These are phyloP conservation scores for Psephotus haematonotus DNA, from an alignment of 2,113 vertebrate genomes.

Conservation along the genomic window DNA sequence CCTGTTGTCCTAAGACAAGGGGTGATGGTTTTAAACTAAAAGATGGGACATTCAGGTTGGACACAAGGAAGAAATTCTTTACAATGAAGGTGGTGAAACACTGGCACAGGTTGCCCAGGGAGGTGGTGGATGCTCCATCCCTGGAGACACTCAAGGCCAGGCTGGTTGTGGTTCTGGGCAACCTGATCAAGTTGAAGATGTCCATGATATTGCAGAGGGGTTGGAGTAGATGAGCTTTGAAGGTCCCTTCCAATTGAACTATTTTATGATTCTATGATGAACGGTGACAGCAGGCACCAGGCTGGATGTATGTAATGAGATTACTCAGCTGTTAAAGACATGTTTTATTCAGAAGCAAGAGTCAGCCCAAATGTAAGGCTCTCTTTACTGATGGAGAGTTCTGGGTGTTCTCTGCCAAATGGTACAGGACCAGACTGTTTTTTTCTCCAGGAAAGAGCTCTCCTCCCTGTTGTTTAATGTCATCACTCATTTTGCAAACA, in stretches of 20 bases:
- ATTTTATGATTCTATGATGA: neutral
- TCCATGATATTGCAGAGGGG: neutral
- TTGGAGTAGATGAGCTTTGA: neutral
- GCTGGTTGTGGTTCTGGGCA: neutral
- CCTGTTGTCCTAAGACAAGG: neutral
- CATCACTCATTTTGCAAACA: neutral
- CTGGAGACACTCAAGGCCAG: neutral
- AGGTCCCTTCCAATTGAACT: neutral
- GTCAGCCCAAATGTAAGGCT: neutral
- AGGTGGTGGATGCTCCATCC: neutral
- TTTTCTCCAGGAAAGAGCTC: neutral
- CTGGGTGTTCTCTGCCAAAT: neutral
- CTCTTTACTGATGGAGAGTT: neutral
- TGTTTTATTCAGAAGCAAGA: neutral
- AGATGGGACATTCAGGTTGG: neutral
- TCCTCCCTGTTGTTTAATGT: neutral
- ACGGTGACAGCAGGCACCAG: rapidly evolving
- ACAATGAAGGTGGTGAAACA: neutral
- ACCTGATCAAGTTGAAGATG: neutral
- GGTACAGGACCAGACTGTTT: neutral
- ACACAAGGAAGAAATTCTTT: neutral
- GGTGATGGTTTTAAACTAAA: neutral
- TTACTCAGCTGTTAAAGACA: neutral
- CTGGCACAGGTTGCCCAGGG: neutral
- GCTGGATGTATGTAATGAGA: neutral